These are phyloP conservation scores for Marisa cornuarietis DNA, from an alignment of 1,140 invertebrate species.

Conservation along the genomic window DNA sequence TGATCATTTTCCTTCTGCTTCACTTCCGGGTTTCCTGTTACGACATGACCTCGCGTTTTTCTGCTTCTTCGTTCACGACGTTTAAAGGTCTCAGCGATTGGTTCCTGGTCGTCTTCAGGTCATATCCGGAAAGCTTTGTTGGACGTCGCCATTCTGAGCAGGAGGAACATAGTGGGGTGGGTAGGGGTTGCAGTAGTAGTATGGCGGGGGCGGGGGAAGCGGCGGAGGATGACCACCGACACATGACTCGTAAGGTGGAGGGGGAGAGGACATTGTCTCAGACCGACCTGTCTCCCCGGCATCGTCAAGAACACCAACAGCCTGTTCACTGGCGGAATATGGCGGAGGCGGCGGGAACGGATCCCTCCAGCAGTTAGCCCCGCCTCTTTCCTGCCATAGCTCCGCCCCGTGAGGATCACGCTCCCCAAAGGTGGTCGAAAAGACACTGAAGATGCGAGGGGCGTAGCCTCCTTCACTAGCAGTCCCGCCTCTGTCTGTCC, in stretches of 20 bases:
- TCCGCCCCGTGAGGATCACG: background rate
- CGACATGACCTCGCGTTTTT: background rate
- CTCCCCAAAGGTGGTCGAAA: background rate
- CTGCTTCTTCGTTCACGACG: background rate
- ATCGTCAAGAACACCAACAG: background rate
- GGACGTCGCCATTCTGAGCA: background rate
- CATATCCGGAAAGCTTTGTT: background rate
- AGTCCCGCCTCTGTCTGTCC: background rate
- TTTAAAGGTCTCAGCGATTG: too few species aligned
- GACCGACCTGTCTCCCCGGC: background rate
- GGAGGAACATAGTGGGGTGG: background rate
- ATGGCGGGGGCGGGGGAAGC: background rate
- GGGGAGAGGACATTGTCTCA: conserved; percentile 8
- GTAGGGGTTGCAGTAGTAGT: background rate
- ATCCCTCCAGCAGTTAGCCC: background rate
- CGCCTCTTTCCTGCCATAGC: background rate
- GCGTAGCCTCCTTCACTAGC: background rate
- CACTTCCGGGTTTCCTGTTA: background rate
- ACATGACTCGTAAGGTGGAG: conserved; percentile 6
- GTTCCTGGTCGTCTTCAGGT: too few species aligned
- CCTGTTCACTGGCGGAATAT: background rate
- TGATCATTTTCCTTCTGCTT: background rate
- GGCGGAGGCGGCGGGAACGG: background rate
- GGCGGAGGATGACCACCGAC: conserved; percentile 3
- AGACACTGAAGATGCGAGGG: background rate